Evolutionary conservation across 2,888 invertebrate genomes (phyloP), one percentile per base, ranked within the genome.

Genomic region (Amphimallon solstitiale): DNA sequence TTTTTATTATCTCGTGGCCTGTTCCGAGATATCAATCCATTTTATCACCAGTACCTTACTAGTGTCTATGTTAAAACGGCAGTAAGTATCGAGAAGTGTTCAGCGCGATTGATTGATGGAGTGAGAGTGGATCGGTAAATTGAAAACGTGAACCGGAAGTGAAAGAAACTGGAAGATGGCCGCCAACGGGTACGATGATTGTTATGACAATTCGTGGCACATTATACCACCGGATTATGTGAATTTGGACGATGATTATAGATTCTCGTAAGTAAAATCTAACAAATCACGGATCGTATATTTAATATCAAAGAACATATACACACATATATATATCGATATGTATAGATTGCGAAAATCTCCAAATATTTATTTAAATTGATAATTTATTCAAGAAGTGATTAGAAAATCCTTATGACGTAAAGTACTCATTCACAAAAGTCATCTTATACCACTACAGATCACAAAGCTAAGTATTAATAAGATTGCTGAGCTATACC

Each of bases 181-280:
- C 81, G 85, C 83, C 61, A 87, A 86, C 75, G 79, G 79, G 48
- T 90, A 89, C 74, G 86, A 86, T 68, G 86, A 86, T 65, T 89
- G 87, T 75, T 87, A 87, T 77, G 91, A 91, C 75, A 86, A 86
- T 74, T 86, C 87, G 76, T 91, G 90, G 90, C 86, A 90, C 66
- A 86, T 89, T 72, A 87, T 89, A 72, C 90, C 90, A 7, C 88
- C 90, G 76, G 91, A 91, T 80, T 91, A 91, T 79, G 86, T 87
- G 40, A 85, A 84, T 69, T 79, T 86, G 82, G 91, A 90, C 46
- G 91, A 91, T 56, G 91, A 91, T 76, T 91, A 90, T 79, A 85
- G 89, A 43, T 88, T 87, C 77, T 84, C 87, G 88, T 89, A 81
- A 87, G 88, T 87, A 73, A 14, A 40, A 43, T 43, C 7, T 2